Evolutionary conservation across 2,888 invertebrate genomes (phyloP), one percentile per base, ranked within the genome.

Genomic region (Harpalus rufipes): DNA sequence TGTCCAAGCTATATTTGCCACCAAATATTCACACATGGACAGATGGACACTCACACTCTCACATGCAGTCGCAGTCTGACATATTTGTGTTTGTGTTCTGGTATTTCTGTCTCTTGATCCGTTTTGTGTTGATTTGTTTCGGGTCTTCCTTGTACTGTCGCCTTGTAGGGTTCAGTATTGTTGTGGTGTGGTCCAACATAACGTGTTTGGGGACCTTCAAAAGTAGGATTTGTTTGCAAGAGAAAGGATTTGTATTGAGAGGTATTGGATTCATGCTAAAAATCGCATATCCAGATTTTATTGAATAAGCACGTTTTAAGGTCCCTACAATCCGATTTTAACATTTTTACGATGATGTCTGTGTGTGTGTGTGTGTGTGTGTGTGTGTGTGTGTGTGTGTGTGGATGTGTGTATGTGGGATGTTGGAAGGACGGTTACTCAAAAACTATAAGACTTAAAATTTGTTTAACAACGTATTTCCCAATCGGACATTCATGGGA

Each of bases 1-100:
- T 12, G 59, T 7, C 59, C 6, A 5, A 59, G 59, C 16, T 59
- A 59, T 6, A 59, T 59, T 14, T 59, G 59, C 59, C 59, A 7
- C 14, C 18, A 18, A 59, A 59, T 18, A 51, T 51, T 51, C 44
- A 8, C 44, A 51, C 44, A 51, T 51, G 44, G 44, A 51, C 44
- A 51, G 10, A 51, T 5, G 32, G 32, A 32, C 32, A 32, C 32
- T 5, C 32, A 59, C 14, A 51, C 12, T 8, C 44, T 12, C 10
- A 10, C 44, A 51, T 51, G 0, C 10, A 51, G 0, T 12, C 10
- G 3, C 59, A 12, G 16, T 7, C 59, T 59, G 16, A 59, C 18
- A 59, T 59, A 59, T 59, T 59, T 59, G 44, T 59, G 18, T 59
- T 59, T 59, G 44, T 59, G 18, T 59, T 18, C 18, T 59, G 16